Conservation (phyloP, 2,888 invertebrate species). For the Yponomeuta evonymella region DNA sequence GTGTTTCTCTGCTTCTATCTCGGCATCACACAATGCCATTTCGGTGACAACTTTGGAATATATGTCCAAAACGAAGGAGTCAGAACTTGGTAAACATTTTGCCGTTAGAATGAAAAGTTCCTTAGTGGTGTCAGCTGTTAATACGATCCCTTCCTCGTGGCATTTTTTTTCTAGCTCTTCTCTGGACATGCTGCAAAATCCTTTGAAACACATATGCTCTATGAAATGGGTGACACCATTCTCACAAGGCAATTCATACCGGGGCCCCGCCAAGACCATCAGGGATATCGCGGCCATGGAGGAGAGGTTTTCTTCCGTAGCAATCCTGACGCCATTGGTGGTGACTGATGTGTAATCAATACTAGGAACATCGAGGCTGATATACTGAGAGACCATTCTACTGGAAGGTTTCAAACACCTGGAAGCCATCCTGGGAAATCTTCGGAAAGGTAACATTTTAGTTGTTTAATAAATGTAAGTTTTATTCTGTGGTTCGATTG, state of each 20-base stretch:
- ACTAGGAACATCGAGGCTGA: not conserved
- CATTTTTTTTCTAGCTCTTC: constrained; percentile 31
- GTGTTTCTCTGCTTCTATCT: constrained; percentile 39
- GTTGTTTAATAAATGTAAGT: not conserved
- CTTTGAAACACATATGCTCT: constrained; percentile 55
- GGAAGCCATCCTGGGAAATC: not conserved
- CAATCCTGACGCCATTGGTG: constrained; percentile 47
- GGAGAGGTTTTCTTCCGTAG: constrained; percentile 37
- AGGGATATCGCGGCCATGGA: constrained; percentile 40
- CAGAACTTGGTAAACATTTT: constrained; percentile 27
- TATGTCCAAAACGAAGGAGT: constrained; percentile 27
- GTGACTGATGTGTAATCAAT: constrained; percentile 29
- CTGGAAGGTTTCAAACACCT: not conserved
- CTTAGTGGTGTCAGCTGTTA: constrained; percentile 41
- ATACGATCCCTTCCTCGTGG: constrained; percentile 30
- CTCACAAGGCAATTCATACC: constrained; percentile 42
- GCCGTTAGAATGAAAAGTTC: constrained; percentile 49
- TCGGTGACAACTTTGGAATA: constrained; percentile 39
- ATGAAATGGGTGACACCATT: constrained; percentile 58
- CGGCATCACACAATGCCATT: constrained; percentile 32
- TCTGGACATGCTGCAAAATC: constrained; percentile 31
- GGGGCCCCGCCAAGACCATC: constrained; percentile 45
- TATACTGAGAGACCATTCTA: not conserved
- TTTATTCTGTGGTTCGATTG: too few relatives aligned
- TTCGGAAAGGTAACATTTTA: not conserved